These are phyloP conservation scores for Premnoplex brunnescens DNA, from an alignment of 2,797 vertebrate genomes.

Conservation along the genomic window DNA sequence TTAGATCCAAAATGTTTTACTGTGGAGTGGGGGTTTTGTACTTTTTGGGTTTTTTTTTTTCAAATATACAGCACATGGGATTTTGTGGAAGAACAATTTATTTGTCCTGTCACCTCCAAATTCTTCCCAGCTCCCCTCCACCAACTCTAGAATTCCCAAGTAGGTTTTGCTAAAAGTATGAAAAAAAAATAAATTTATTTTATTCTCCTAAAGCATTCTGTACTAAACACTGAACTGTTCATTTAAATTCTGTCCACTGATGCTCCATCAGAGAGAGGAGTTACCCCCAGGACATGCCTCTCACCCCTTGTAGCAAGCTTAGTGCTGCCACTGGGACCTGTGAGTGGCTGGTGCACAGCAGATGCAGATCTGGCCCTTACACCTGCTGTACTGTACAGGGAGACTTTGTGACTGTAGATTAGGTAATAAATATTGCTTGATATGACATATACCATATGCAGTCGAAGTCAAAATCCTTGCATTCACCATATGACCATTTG, in stretches of 20 bases:
- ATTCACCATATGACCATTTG: conserved; percentile 87
- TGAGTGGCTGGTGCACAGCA: not conserved
- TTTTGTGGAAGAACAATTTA: not conserved
- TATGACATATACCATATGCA: conserved; percentile 81
- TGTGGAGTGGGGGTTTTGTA: not conserved
- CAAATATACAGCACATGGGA: not conserved
- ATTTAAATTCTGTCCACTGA: not conserved
- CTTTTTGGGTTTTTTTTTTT: not conserved
- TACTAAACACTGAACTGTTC: not conserved
- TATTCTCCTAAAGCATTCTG: not conserved
- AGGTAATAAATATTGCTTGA: not conserved
- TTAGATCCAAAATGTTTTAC: not conserved
- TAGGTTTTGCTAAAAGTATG: not conserved
- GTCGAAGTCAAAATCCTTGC: conserved; percentile 81
- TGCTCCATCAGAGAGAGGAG: not conserved
- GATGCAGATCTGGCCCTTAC: not conserved
- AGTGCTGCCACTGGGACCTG: not conserved
- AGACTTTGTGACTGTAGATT: not conserved
- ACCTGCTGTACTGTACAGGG: not conserved
- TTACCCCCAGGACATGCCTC: not conserved
- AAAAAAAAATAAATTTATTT: not conserved
- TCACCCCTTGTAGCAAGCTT: accelerated
- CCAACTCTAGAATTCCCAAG: not conserved
- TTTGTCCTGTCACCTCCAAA: not conserved
- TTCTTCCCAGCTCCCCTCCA: not conserved